These are phyloP conservation scores for Hemithea aestivaria DNA, from an alignment of 2,888 invertebrate genomes.

Conservation along the genomic window DNA sequence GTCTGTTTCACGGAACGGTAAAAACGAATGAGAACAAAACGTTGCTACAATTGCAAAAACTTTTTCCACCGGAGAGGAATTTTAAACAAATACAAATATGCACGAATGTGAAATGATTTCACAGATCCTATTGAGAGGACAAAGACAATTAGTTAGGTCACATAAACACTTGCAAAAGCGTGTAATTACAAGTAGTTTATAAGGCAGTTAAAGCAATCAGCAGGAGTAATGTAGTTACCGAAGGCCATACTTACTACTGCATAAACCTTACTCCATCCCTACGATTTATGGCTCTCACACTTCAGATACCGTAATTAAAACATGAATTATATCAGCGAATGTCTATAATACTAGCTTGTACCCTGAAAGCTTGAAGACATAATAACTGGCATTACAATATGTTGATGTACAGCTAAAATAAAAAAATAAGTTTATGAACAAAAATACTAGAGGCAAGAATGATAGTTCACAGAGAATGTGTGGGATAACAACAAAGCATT, in stretches of 20 bases:
- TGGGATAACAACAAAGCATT: too few species aligned
- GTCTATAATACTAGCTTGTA: too few species aligned
- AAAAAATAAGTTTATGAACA: too few species aligned
- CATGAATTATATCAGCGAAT: constrained; percentile 34
- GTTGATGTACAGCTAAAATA: too few species aligned
- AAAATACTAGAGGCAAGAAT: too few species aligned
- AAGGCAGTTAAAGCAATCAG: constrained; percentile 17
- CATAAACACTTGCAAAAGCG: background rate
- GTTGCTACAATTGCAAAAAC: constrained; percentile 7
- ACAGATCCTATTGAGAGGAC: too few species aligned
- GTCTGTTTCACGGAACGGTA: constrained; percentile 17
- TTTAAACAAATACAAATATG: too few species aligned
- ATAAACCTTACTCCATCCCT: constrained; percentile 44
- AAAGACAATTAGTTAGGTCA: too few species aligned
- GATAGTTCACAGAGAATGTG: too few species aligned
- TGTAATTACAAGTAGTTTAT: constrained; percentile 2
- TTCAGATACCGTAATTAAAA: constrained; percentile 49
- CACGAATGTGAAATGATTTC: too few species aligned
- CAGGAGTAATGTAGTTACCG: constrained; percentile 35
- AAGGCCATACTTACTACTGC: constrained; percentile 47
- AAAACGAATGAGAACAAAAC: constrained; percentile 18
- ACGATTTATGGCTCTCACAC: constrained; percentile 46
- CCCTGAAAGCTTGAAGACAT: too few species aligned
- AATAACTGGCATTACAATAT: too few species aligned
- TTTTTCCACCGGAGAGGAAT: background rate